phyloP scores from a whole-genome alignment of 2,113 vertebrate species.

The Erythrocebus patas region DNA sequence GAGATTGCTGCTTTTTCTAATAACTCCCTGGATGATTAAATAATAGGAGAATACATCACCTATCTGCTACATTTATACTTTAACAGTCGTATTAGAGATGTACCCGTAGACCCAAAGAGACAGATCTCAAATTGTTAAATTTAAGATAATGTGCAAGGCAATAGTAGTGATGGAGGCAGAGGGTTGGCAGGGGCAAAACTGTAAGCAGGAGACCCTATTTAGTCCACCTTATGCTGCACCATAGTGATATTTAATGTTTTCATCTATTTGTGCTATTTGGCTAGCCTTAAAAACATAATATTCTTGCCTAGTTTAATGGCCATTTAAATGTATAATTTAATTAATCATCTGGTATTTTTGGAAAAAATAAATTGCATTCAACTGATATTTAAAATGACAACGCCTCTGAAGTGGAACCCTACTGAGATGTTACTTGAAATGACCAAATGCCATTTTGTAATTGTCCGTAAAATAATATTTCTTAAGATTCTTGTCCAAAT shows the following conservation, averaged over 20 bases:
- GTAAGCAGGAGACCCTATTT: background rate
- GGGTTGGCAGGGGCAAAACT: background rate
- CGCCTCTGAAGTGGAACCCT: background rate
- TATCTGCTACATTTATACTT: background rate
- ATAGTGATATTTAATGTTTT: background rate
- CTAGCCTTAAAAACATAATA: background rate
- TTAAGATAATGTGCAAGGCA: background rate
- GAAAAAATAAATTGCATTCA: background rate
- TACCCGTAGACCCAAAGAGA: background rate
- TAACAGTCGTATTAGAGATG: background rate
- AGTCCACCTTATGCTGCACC: background rate
- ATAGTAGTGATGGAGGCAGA: accelerated
- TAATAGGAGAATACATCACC: background rate
- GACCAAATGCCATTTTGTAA: background rate
- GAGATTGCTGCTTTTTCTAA: background rate
- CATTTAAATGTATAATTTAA: background rate
- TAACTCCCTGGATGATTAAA: background rate
- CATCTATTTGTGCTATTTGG: background rate
- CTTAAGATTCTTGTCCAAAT: background rate
- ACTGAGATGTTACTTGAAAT: background rate
- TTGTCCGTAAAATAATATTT: constrained; percentile 9
- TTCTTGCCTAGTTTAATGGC: background rate
- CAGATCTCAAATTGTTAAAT: background rate
- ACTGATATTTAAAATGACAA: background rate
- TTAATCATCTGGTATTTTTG: background rate